Base-by-base conservation (phyloP, 2,888 invertebrate species). In the Cantharis nigra region DNA sequence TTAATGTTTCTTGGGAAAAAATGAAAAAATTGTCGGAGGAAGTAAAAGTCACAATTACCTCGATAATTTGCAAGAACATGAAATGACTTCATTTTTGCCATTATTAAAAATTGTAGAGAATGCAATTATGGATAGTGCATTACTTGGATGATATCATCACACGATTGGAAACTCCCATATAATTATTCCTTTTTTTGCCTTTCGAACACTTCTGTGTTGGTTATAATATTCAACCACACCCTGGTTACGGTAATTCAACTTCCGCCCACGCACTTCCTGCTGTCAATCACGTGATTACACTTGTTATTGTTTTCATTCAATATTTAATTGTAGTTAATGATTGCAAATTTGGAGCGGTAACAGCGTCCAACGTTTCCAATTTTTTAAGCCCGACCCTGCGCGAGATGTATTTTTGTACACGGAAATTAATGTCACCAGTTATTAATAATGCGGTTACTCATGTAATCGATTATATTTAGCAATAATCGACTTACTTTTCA, bases 231-330 rank as follows among this genome's bases (percentile, higher is more conserved):
- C 63, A 77, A 72, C 79, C 80, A 79, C 82, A 80, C 82, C 81
- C 78, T 79, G 78, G 72, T 81, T 81, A 82, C 81, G 80, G 82
- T 83, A 83, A 83, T 83, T 81, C 80, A 74, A 81, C 82, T 83
- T 83, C 83, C 83, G 81, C 82, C 82, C 82, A 83, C 83, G 80
- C 80, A 81, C 74, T 81, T 82, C 82, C 82, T 81, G 79, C 78
- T 77, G 80, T 81, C 81, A 77, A 72, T 79, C 80, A 71, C 76
- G 77, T 74, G 77, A 76, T 75, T 80, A 69, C 81, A 81, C 79
- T 80, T 78, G 79, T 74, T 75, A 71, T 23, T 33, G 62, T 67
- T 78, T 70, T 26, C 77, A 75, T 78, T 75, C 71, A 72, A 18
- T 70, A 33, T 63, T 72, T 67, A 67, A 67, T 67, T 67, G 65